Evolutionary conservation across 53 echinoderm and acorn worm genomes (phyloP).

Genomic region (Echinometra lucunter): DNA sequence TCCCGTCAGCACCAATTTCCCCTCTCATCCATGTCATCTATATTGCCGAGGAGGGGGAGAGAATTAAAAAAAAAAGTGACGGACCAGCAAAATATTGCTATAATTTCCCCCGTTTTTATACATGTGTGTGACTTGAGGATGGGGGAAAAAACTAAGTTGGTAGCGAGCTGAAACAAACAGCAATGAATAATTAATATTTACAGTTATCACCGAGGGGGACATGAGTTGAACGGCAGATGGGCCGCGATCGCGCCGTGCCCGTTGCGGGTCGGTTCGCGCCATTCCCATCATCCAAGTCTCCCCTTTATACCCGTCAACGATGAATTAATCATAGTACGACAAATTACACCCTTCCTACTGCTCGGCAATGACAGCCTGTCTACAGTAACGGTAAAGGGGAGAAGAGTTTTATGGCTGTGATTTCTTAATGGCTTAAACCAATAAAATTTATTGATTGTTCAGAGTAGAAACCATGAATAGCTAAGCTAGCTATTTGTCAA

Average conservation of each 20-base stretch:
- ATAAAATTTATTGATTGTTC: conserved; percentile 53
- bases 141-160: not conserved
- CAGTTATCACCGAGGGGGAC: conserved; percentile 49
- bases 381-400: not conserved
- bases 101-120: not conserved
- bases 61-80: not conserved
- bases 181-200: conserved; percentile 67
- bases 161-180: conserved; percentile 26
- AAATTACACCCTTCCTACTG: not conserved
- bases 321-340: conserved; percentile 43
- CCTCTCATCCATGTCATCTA: not conserved
- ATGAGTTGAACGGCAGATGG: conserved; percentile 16
- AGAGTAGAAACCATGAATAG: not conserved
- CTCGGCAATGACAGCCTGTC: conserved; percentile 8
- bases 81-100: conserved; percentile 1
- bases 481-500: not conserved
- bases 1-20: not conserved
- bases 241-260: not conserved
- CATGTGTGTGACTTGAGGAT: not conserved
- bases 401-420: not conserved
- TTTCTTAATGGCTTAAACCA: conserved; percentile 56
- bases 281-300: conserved; percentile 1
- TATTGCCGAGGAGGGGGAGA: not conserved
- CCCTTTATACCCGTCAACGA: conserved; percentile 27
- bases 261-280: conserved; percentile 44